phyloP scores from a whole-genome alignment of 2,797 vertebrate species.

The Sebastes trivittatus region DNA sequence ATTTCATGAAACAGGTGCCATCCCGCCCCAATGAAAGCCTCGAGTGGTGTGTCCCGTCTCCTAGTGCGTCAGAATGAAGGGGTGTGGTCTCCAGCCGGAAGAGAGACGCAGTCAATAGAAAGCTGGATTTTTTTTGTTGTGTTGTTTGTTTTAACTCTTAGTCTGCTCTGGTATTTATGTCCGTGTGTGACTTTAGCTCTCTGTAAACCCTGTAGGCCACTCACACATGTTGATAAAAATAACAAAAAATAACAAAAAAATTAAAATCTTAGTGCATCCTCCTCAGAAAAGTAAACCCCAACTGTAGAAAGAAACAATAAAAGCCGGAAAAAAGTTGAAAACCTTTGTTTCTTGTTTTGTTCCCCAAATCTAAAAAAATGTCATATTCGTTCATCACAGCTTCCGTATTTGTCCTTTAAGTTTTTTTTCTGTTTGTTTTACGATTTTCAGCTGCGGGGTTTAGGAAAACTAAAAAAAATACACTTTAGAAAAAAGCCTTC shows the following conservation, averaged over 20 bases:
- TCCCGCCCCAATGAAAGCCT: slow-evolving; percentile 43
- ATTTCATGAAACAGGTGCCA: slow-evolving; percentile 29
- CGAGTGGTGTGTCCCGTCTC: slow-evolving; percentile 73
- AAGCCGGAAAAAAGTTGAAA: slow-evolving; percentile 90
- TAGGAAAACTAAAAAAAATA: slow-evolving; percentile 88
- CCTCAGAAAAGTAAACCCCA: slow-evolving; percentile 84
- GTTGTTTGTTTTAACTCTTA: slow-evolving; percentile 34
- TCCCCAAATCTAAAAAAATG: slow-evolving; percentile 94
- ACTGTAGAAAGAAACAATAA: slow-evolving; percentile 87
- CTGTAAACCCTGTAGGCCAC: slow-evolving; percentile 78
- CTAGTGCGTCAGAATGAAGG: slow-evolving; percentile 73
- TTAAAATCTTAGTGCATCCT: slow-evolving; percentile 99
- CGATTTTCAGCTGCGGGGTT: slow-evolving; percentile 86
- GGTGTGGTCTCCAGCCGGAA: slow-evolving; percentile 67
- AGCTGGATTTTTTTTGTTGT: slow-evolving; percentile 40
- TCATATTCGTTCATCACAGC: slow-evolving; percentile 87
- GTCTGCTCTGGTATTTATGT: slow-evolving; percentile 50
- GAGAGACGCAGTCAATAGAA: slow-evolving; percentile 64
- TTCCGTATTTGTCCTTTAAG: slow-evolving; percentile 82
- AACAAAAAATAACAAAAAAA: slow-evolving; percentile 88
- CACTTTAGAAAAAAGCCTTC: slow-evolving; percentile 88
- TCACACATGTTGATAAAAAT: slow-evolving; percentile 79
- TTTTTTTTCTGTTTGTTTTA: slow-evolving; percentile 67
- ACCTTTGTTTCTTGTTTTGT: slow-evolving; percentile 85
- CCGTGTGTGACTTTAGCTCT: slow-evolving; percentile 65